phyloP scores from a whole-genome alignment of 2,888 invertebrate species.

The Boloria euphrosyne region DNA sequence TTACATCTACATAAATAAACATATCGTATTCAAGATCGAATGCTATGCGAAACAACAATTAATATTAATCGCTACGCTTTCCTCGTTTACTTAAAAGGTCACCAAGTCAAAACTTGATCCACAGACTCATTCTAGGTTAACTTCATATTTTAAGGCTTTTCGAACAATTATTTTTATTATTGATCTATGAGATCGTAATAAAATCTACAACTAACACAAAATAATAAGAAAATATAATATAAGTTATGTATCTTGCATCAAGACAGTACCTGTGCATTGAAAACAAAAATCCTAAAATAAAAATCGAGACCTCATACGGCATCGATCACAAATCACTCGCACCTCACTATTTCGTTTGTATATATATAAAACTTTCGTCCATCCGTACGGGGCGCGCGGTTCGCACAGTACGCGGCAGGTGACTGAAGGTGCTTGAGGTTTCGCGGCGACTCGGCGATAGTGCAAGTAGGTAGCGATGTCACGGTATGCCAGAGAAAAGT shows the following conservation, averaged over 20 bases:
- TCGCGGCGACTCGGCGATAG: constrained; percentile 26
- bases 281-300: constrained; percentile 18
- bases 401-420: constrained; percentile 64
- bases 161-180: background rate
- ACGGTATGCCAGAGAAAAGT: constrained; percentile 66
- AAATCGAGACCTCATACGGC: constrained; percentile 37
- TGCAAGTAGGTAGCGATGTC: constrained; percentile 68
- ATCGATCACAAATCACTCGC: constrained; percentile 31
- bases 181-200: background rate
- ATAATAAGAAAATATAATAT: background rate
- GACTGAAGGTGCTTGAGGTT: constrained; percentile 53
- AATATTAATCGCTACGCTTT: constrained; percentile 30
- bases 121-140: constrained; percentile 29
- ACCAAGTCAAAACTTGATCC: constrained; percentile 31
- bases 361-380: constrained; percentile 17
- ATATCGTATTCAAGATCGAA: constrained; percentile 18
- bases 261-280: constrained; percentile 25
- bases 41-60: constrained; percentile 22
- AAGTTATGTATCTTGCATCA: background rate
- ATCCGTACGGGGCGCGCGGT: constrained; percentile 23
- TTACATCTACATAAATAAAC: constrained; percentile 20
- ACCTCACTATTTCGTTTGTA: constrained; percentile 29
- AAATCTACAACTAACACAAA: background rate
- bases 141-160: constrained; percentile 12
- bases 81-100: constrained; percentile 30